Evolutionary conservation across 2,113 vertebrate genomes (phyloP), one percentile per base, ranked within the genome.

Genomic region (Pontoporia blainvillei): DNA sequence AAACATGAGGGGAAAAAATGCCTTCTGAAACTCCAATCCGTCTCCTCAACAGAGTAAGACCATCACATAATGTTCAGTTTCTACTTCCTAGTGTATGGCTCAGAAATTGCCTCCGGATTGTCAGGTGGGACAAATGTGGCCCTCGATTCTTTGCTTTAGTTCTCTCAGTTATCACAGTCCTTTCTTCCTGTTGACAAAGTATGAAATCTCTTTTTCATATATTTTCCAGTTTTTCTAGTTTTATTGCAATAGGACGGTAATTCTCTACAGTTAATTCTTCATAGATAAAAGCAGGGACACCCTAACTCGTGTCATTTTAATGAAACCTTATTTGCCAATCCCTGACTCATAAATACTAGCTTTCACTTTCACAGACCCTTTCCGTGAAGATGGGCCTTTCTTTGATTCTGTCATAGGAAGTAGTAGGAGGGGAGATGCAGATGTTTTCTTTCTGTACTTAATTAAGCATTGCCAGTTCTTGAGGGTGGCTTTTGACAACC

Each of bases 71-170:
- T 5, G 3, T 34, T 75, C 12, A n/a, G 13, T 23, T 21, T 86
- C n/a, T 18, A 20, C 0, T 62, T 34, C 57, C 9, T 61, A 20
- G 15, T 8, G 7, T 27, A 5, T 3, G 1, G 34, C 13, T 46
- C 29, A 36, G 23, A 29, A 36, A n/a, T 9, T 54, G 41, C 31
- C 17, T 9, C 25, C 23, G 15, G n/a, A 9, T 31, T 25, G 5
- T 18, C 6, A 39, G 21, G 4, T 31, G 17, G 27, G 15, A 12
- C 14, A 78, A 61, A 52, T 3, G 3, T 25, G 11, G 21, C 1
- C 8, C 10, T 46, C 25, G 12, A 8, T 7, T 27, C 23, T 75
- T 73, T n/a, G 20, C 13, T 57, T 61, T 54, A 39, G 1, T 54
- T 27, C 36, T 81, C 21, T 84, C 7, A 11, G 25, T 27, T 34